phyloP scores from a whole-genome alignment of 2,888 invertebrate genomes.

The Limnephilus auricula region DNA sequence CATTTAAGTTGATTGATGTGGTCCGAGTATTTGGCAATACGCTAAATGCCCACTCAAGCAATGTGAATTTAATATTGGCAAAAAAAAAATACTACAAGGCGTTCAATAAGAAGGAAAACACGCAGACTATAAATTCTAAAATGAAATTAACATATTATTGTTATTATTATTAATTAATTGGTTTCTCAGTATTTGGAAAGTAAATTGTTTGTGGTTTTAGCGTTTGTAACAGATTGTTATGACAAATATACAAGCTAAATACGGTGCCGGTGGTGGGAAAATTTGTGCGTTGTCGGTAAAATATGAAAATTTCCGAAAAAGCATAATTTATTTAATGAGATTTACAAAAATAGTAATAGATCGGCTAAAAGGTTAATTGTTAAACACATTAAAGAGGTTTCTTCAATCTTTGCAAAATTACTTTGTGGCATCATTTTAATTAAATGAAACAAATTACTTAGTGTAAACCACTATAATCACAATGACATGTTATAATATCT shows the following conservation, averaged over 20 bases:
- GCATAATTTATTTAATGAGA: background rate
- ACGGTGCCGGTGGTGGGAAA: background rate
- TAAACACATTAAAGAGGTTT: too few species aligned
- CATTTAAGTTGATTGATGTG: background rate
- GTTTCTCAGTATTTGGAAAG: background rate
- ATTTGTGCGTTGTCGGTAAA: background rate
- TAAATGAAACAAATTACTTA: too few species aligned
- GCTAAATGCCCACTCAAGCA: background rate
- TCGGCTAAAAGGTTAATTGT: too few species aligned
- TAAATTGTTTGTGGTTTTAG: background rate
- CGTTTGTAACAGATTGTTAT: background rate
- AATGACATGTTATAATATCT: too few species aligned
- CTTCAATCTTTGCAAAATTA: too few species aligned
- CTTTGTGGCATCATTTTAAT: too few species aligned
- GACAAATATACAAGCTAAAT: background rate
- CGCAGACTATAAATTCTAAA: background rate
- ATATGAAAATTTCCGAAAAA: background rate
- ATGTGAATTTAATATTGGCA: too few species aligned
- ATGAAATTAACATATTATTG: background rate
- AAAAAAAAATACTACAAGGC: too few species aligned
- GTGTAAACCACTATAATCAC: too few species aligned
- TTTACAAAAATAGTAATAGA: too few species aligned
- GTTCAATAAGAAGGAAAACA: too few species aligned
- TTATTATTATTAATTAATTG: background rate
- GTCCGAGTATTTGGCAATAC: background rate